phyloP scores from a whole-genome alignment of 2,888 invertebrate genomes.

The Iphiclides podalirius region DNA sequence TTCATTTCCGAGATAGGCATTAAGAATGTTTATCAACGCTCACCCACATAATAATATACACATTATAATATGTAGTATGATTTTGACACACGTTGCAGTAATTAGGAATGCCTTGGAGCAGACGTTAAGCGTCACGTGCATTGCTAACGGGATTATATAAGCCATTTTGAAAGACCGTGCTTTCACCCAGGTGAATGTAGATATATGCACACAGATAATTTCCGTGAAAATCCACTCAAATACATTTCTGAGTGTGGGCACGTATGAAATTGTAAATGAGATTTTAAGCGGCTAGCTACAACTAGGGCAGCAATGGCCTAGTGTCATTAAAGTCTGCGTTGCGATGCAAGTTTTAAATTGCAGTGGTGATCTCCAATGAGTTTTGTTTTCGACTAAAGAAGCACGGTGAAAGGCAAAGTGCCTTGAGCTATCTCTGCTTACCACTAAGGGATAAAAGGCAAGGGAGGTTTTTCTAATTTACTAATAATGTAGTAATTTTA shows the following conservation, averaged over 20 bases:
- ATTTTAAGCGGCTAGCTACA: not conserved
- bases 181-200: not conserved
- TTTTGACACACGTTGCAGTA: not conserved
- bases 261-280: not conserved
- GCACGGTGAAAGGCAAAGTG: too few relatives aligned
- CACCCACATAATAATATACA: too few relatives aligned
- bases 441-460: too few relatives aligned
- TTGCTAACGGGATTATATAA: conserved; percentile 1
- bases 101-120: not conserved
- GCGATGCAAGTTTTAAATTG: not conserved
- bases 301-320: too few relatives aligned
- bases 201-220: not conserved
- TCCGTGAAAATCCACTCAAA: not conserved
- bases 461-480: too few relatives aligned
- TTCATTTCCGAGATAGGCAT: too few relatives aligned
- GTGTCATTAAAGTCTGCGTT: not conserved
- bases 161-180: conserved; percentile 3
- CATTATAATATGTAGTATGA: not conserved
- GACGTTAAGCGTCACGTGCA: conserved; percentile 1
- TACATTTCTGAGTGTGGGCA: not conserved
- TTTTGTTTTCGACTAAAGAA: too few relatives aligned
- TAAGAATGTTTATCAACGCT: too few relatives aligned
- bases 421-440: too few relatives aligned
- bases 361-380: not conserved
- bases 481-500: too few relatives aligned